Conservation (phyloP, 53 echinoderm and acorn worm species). For the Henricia sp. region DNA sequence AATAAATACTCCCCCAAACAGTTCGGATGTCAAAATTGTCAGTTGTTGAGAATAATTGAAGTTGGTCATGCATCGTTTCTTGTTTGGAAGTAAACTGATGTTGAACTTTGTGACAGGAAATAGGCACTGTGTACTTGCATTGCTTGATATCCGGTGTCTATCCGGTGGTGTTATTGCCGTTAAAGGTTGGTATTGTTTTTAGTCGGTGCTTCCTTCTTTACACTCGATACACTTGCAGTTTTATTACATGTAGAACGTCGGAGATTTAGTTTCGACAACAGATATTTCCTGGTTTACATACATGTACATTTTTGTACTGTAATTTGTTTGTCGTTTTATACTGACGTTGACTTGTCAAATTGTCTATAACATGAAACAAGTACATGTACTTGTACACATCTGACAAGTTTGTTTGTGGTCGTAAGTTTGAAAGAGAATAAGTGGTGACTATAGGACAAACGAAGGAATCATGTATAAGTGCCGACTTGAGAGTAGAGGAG, state of each 20-base stretch:
- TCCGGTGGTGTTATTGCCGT: background rate
- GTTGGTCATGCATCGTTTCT: slow-evolving; percentile 2
- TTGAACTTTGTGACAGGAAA: slow-evolving; percentile 14
- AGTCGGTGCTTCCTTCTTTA: slow-evolving; percentile 17
- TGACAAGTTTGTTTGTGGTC: too few relatives aligned
- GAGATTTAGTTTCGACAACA: too few relatives aligned
- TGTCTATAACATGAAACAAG: background rate
- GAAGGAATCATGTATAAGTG: slow-evolving; percentile 36
- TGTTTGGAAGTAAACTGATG: slow-evolving; percentile 2
- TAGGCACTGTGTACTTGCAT: too few relatives aligned
- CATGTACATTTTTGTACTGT: background rate
- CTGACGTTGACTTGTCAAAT: background rate
- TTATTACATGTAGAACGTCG: too few relatives aligned
- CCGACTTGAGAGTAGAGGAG: slow-evolving; percentile 45
- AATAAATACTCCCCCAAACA: too few relatives aligned
- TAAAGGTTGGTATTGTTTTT: background rate
- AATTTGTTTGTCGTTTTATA: too few relatives aligned
- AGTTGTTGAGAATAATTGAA: background rate
- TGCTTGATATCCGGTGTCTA: slow-evolving; percentile 6
- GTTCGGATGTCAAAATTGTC: too few relatives aligned
- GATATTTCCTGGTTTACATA: background rate
- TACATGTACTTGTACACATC: background rate
- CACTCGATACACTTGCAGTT: too few relatives aligned
- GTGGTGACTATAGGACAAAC: too few relatives aligned
- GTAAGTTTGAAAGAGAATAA: too few relatives aligned